phyloP scores from a whole-genome alignment of 2,797 vertebrate species.

The Varecia variegata region DNA sequence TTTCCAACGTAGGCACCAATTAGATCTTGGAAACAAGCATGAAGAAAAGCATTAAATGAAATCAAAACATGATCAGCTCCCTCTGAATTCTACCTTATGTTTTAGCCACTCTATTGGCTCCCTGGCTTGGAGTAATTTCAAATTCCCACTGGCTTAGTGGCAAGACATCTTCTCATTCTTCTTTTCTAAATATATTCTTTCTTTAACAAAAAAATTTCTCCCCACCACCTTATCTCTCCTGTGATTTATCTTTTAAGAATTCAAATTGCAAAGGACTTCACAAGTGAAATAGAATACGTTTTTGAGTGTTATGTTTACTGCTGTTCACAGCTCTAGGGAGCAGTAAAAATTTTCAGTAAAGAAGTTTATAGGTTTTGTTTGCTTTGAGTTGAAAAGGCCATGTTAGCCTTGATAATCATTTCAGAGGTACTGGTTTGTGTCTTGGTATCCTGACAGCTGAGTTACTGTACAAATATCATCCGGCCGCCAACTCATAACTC shows the following conservation, averaged over 20 bases:
- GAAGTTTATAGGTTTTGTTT: slow-evolving; percentile 9
- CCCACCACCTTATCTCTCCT: neutral
- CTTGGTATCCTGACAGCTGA: neutral
- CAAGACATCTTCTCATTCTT: slow-evolving; percentile 41
- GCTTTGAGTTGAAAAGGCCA: slow-evolving; percentile 14
- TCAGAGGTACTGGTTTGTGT: neutral
- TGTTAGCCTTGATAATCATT: neutral
- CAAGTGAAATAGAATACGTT: neutral
- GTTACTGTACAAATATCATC: slow-evolving; percentile 46
- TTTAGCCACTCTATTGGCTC: neutral
- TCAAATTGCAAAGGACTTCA: neutral
- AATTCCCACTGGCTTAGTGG: slow-evolving; percentile 45
- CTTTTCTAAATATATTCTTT: slow-evolving; percentile 6
- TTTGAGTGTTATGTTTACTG: slow-evolving; percentile 35
- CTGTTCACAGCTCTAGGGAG: slow-evolving; percentile 39
- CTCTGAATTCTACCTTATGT: slow-evolving; percentile 74
- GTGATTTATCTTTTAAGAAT: slow-evolving; percentile 51
- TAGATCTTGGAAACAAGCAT: slow-evolving; percentile 57
- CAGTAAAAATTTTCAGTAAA: slow-evolving; percentile 15
- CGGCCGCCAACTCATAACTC: neutral
- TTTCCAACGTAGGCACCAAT: slow-evolving; percentile 45
- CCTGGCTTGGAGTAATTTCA: slow-evolving; percentile 57
- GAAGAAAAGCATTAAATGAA: slow-evolving; percentile 59
- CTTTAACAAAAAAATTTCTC: neutral
- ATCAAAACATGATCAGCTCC: slow-evolving; percentile 65